These are phyloP conservation scores for Ameiurus melas DNA, from an alignment of 2,113 vertebrate genomes.

Conservation along the genomic window DNA sequence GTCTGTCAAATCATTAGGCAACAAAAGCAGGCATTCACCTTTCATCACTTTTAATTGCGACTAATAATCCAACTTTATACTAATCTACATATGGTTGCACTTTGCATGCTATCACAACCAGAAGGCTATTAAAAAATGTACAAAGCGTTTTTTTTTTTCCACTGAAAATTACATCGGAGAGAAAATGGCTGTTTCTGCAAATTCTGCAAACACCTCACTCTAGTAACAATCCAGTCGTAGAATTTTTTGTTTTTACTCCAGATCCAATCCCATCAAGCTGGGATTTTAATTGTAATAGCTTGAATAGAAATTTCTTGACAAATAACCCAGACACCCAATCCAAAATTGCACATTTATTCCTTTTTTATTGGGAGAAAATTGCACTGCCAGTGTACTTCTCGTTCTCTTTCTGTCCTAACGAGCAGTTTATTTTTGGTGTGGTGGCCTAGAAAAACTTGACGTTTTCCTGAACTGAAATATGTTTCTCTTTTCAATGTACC, in stretches of 20 bases:
- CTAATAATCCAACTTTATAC: slow-evolving; percentile 37
- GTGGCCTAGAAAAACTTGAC: slow-evolving; percentile 13
- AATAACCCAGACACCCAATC: neutral
- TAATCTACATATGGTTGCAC: slow-evolving; percentile 52
- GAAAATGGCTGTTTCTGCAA: neutral
- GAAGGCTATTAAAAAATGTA: slow-evolving; percentile 34
- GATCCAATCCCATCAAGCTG: no score
- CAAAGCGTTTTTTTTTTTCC: slow-evolving; percentile 1
- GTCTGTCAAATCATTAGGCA: slow-evolving; percentile 37
- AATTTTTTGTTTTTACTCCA: neutral
- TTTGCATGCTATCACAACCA: slow-evolving; percentile 49
- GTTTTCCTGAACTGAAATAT: neutral
- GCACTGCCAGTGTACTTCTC: neutral
- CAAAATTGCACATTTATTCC: slow-evolving; percentile 10
- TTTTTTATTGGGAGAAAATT: slow-evolving; percentile 27
- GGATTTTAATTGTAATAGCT: neutral
- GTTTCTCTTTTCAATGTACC: neutral
- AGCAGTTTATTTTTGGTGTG: slow-evolving; percentile 8
- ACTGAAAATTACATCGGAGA: slow-evolving; percentile 1
- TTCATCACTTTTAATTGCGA: slow-evolving; percentile 52
- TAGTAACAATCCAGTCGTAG: neutral
- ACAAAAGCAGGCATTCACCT: slow-evolving; percentile 40
- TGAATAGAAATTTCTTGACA: neutral
- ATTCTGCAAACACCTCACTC: neutral
- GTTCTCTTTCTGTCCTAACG: neutral